Evolutionary conservation across 2,113 vertebrate genomes (phyloP).

Genomic region (Cavia porcellus): DNA sequence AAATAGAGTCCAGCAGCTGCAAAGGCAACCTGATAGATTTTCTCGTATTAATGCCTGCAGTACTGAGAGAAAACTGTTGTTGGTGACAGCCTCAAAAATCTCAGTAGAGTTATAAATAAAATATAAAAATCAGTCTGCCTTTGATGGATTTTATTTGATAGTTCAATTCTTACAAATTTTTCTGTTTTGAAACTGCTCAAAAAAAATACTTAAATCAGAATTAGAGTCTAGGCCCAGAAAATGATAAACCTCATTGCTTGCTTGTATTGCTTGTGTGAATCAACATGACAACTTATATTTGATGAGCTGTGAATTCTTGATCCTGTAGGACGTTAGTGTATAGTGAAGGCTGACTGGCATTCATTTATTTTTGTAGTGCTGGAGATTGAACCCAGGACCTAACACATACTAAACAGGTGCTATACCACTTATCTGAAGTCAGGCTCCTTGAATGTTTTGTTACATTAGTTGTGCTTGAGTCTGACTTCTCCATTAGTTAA

Average conservation of each 20-base stretch:
- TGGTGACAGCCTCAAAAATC: background rate
- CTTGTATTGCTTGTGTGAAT: background rate
- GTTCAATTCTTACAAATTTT: conserved; percentile 12
- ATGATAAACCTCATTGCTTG: conserved; percentile 12
- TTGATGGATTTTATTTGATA: conserved; percentile 52
- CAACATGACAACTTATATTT: background rate
- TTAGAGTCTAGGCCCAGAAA: conserved; percentile 18
- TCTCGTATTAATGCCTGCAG: background rate
- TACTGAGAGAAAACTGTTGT: background rate
- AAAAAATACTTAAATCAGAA: conserved; percentile 21
- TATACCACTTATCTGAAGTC: background rate
- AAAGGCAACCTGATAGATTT: background rate
- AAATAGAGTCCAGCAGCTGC: background rate
- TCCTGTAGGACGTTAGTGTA: background rate
- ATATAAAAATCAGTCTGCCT: conserved; percentile 13
- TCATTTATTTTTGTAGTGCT: background rate
- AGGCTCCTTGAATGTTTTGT: background rate
- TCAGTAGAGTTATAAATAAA: background rate
- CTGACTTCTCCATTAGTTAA: background rate
- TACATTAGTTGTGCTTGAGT: background rate
- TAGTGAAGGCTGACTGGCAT: background rate
- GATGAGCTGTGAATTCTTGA: background rate
- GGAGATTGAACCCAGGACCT: background rate
- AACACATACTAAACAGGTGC: background rate
- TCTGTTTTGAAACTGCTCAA: conserved; percentile 32